A percentile compares a stretch with the other conserved stretches of the same genome.
Conservation (phyloP, 2,888 invertebrate species). For the Drosophila mettleri region DNA sequence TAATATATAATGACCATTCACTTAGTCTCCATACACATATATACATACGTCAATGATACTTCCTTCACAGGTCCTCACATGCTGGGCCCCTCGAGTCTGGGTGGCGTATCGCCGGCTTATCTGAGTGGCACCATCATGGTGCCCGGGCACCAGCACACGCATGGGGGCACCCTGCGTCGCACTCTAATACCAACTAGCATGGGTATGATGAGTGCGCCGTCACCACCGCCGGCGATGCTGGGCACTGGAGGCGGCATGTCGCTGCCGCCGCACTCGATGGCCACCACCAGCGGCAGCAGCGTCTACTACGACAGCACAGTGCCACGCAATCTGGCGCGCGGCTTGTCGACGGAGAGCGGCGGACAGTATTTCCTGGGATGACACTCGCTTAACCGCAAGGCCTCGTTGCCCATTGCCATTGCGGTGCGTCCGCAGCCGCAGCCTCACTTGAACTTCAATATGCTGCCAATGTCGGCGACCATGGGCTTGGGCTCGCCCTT, state of each 20-base stretch:
- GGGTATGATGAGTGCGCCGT: conserved; percentile 73
- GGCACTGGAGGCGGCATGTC: conserved; percentile 36
- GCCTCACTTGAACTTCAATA: conserved; percentile 77
- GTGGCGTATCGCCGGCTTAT: conserved; percentile 80
- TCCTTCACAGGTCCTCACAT: conserved; percentile 73
- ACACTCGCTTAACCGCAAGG: conserved; percentile 83
- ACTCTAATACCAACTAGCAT: conserved; percentile 83
- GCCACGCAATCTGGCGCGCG: conserved; percentile 80
- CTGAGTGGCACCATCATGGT: conserved; percentile 82
- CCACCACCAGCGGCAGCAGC: conserved; percentile 64
- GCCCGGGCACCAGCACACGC: conserved; percentile 82
- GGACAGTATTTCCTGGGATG: conserved; percentile 84
- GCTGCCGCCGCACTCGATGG: conserved; percentile 61
- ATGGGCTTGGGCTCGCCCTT: conserved; percentile 71
- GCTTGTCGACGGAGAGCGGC: conserved; percentile 76
- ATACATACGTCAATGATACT: background rate
- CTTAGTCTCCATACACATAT: background rate
- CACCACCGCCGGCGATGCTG: conserved; percentile 63
- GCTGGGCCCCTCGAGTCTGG: conserved; percentile 74
- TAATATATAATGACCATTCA: background rate
- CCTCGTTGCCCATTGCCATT: conserved; percentile 81
- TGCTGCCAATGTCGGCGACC: conserved; percentile 80
- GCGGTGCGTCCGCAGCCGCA: conserved; percentile 74
- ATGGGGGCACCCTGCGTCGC: conserved; percentile 82
- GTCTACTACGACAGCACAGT: conserved; percentile 83